A percentile compares a stretch with the other conserved stretches of the same genome.
These are phyloP conservation scores for Lutjanus campechanus DNA, from an alignment of 2,797 vertebrate genomes.

Conservation along the genomic window DNA sequence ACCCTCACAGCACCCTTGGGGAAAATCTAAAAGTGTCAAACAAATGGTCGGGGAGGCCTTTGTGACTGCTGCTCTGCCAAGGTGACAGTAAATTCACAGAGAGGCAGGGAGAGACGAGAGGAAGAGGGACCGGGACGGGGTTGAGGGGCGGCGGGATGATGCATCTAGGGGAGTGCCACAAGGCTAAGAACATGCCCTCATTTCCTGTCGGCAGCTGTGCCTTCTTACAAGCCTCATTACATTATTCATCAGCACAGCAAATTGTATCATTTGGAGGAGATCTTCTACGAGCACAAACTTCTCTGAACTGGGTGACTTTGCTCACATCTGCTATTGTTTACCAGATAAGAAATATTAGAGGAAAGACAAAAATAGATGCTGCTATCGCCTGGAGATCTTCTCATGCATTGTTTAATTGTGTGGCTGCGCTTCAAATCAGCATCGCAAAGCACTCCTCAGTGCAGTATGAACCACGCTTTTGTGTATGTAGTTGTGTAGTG, in stretches of 20 bases:
- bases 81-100: conserved; percentile 53
- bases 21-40: conserved; percentile 61
- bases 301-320: conserved; percentile 30
- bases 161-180: conserved; percentile 43
- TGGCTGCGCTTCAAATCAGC: conserved; percentile 54
- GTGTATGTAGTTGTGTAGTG: neutral
- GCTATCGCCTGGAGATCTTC: conserved; percentile 59
- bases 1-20: conserved; percentile 30
- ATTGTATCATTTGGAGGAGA: conserved; percentile 51
- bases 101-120: neutral
- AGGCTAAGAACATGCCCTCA: conserved; percentile 52
- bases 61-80: conserved; percentile 53
- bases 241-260: conserved; percentile 65
- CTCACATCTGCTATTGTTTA: conserved; percentile 71
- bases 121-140: neutral
- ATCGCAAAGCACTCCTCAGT: conserved; percentile 56
- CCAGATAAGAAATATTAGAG: conserved; percentile 38
- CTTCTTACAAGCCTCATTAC: conserved; percentile 54
- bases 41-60: conserved; percentile 55
- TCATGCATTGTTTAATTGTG: conserved; percentile 66
- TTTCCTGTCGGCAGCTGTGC: conserved; percentile 62
- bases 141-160: conserved; percentile 15
- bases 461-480: conserved; percentile 24
- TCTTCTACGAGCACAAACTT: conserved; percentile 31
- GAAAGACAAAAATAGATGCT: conserved; percentile 67